A percentile compares a stretch with the other conserved stretches of the same genome.
Conservation (phyloP, 37 sponge, comb jelly and placozoan species). For the Corticium candelabrum region DNA sequence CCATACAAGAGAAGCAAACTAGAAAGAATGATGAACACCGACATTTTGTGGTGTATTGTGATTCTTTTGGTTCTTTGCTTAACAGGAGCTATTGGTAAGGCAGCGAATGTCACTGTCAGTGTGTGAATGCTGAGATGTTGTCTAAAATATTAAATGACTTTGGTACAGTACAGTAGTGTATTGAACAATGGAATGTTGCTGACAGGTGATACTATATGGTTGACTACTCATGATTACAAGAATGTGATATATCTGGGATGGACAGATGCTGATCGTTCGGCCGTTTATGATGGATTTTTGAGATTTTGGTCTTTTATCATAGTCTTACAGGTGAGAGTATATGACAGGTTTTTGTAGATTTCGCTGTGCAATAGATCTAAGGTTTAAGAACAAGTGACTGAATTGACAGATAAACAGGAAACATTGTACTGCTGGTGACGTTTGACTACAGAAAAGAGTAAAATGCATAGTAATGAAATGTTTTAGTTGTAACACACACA, state of each 20-base stretch:
- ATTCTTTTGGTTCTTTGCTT: constrained; percentile 46
- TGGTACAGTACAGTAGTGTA: not conserved
- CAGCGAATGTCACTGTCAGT: not conserved
- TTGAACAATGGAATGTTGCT: not conserved
- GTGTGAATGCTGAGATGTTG: not conserved
- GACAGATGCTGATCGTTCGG: not conserved
- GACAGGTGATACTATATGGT: constrained; percentile 48
- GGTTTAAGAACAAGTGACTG: too few species aligned
- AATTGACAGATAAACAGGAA: too few species aligned
- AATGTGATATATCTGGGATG: constrained; percentile 22
- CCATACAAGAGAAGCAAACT: constrained; percentile 68
- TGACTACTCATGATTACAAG: constrained; percentile 6
- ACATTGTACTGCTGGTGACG: too few species aligned
- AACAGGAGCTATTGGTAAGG: constrained; percentile 50
- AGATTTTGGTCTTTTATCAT: constrained; percentile 63
- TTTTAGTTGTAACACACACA: too few species aligned
- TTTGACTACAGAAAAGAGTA: too few species aligned
- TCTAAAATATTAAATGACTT: not conserved
- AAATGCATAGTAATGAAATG: too few species aligned
- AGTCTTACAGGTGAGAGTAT: constrained; percentile 31
- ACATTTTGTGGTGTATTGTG: constrained; percentile 30
- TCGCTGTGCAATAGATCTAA: too few species aligned
- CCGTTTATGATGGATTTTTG: constrained; percentile 34
- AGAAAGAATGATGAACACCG: constrained; percentile 62
- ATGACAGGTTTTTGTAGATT: not conserved